These are phyloP conservation scores for Aphidius gifuensis DNA, from an alignment of 1,140 invertebrate species.

Conservation along the genomic window DNA sequence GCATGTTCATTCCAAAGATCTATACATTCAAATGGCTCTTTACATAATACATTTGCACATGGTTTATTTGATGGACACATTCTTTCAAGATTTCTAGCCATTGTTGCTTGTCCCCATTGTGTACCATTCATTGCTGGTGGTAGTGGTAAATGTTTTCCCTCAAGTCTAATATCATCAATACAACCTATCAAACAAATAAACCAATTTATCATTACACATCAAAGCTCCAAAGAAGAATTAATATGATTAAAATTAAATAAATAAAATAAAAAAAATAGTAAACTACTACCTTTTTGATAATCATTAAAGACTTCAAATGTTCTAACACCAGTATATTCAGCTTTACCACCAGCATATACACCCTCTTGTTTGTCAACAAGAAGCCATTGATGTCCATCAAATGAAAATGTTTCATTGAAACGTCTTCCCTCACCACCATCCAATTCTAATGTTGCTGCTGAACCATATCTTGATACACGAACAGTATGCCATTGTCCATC, in stretches of 20 bases:
- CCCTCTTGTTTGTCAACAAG: conserved; percentile 92
- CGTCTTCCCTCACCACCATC: conserved; percentile 93
- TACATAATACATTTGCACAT: conserved; percentile 87
- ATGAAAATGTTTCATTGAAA: conserved; percentile 91
- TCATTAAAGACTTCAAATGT: conserved; percentile 94
- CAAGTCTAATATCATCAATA: conserved; percentile 80
- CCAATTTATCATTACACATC: not conserved
- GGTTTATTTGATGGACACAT: conserved; percentile 93
- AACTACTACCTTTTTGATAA: conserved; percentile 78
- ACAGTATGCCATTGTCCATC: conserved; percentile 98
- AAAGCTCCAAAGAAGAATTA: not conserved
- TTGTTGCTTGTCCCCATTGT: conserved; percentile 91
- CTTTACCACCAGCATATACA: conserved; percentile 91
- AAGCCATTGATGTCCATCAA: conserved; percentile 87
- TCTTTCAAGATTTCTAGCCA: conserved; percentile 83
- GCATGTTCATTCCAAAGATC: conserved; percentile 96
- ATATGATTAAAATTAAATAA: not conserved
- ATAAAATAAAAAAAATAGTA: conserved; percentile 8
- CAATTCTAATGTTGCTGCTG: conserved; percentile 87
- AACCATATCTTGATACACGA: conserved; percentile 83
- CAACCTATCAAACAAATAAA: conserved; percentile 60
- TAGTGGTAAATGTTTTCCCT: conserved; percentile 87
- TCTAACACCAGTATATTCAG: conserved; percentile 87
- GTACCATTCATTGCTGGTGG: conserved; percentile 91
- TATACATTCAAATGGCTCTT: conserved; percentile 90